phyloP scores from a whole-genome alignment of 2,888 invertebrate genomes.

The Timema podura region DNA sequence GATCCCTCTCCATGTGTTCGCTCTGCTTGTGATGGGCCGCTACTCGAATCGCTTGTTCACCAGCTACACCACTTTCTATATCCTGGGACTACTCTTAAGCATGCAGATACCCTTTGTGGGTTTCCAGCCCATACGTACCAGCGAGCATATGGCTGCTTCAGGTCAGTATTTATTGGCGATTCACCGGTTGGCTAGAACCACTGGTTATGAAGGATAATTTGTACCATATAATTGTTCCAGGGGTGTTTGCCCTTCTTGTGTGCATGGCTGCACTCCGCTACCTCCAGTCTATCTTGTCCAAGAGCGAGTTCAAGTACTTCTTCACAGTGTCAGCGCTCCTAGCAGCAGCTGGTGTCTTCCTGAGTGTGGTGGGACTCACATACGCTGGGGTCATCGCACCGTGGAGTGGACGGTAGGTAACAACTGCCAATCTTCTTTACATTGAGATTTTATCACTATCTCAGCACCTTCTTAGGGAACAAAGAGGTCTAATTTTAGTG shows the following conservation, averaged over 20 bases:
- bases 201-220: no score
- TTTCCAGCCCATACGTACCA: slow-evolving; percentile 97
- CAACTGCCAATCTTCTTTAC: not conserved
- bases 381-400: slow-evolving; percentile 94
- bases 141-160: slow-evolving; percentile 99
- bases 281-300: slow-evolving; percentile 79
- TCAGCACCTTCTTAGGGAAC: no score
- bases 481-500: no score
- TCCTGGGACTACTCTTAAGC: slow-evolving; percentile 88
- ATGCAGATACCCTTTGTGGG: slow-evolving; percentile 98
- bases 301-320: slow-evolving; percentile 84
- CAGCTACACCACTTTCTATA: slow-evolving; percentile 96
- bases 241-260: slow-evolving; percentile 91
- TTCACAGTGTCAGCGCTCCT: slow-evolving; percentile 72
- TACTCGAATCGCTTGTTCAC: slow-evolving; percentile 89
- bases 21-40: slow-evolving; percentile 89
- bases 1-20: slow-evolving; percentile 96
- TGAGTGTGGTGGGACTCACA: slow-evolving; percentile 83
- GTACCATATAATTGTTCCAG: slow-evolving; percentile 45
- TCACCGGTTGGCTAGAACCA: not conserved
- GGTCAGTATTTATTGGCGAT: slow-evolving; percentile 48
- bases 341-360: slow-evolving; percentile 75
- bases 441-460: no score
- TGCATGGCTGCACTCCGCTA: slow-evolving; percentile 84
- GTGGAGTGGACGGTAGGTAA: slow-evolving; percentile 72